Evolutionary conservation across 2,797 vertebrate species (phyloP).

Genomic region (Manis pentadactyla): DNA sequence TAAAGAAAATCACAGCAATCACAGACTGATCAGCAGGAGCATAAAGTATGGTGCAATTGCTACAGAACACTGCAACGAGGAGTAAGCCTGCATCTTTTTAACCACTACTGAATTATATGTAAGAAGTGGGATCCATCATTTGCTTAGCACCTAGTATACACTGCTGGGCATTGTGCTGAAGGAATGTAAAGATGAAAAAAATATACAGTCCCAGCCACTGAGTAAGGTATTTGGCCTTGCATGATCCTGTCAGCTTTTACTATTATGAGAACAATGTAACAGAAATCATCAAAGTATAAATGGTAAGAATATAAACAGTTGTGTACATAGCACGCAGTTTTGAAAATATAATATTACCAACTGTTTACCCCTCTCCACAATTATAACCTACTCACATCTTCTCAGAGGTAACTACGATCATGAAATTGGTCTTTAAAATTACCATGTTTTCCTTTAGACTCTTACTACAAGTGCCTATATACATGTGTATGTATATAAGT

Average conservation of each 20-base stretch:
- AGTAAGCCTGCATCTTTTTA: not conserved
- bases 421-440: not conserved
- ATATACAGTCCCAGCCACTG: not conserved
- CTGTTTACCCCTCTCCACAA: not conserved
- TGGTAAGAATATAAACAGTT: not conserved
- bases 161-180: not conserved
- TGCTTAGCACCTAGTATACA: not conserved
- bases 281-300: not conserved
- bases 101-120: not conserved
- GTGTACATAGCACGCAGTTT: not conserved
- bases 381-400: not conserved
- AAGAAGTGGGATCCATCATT: not conserved
- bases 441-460: not conserved
- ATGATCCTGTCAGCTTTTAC: not conserved
- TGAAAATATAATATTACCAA: not conserved
- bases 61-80: not conserved
- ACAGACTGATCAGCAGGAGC: slow-evolving; percentile 8
- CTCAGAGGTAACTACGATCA: not conserved
- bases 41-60: not conserved
- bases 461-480: not conserved
- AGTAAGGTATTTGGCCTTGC: not conserved
- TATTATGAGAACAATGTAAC: not conserved
- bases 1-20: slow-evolving; percentile 60
- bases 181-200: not conserved
- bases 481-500: not conserved